Evolutionary conservation across 2,113 vertebrate species (phyloP).

Genomic region (Illadopsis cleaveri): DNA sequence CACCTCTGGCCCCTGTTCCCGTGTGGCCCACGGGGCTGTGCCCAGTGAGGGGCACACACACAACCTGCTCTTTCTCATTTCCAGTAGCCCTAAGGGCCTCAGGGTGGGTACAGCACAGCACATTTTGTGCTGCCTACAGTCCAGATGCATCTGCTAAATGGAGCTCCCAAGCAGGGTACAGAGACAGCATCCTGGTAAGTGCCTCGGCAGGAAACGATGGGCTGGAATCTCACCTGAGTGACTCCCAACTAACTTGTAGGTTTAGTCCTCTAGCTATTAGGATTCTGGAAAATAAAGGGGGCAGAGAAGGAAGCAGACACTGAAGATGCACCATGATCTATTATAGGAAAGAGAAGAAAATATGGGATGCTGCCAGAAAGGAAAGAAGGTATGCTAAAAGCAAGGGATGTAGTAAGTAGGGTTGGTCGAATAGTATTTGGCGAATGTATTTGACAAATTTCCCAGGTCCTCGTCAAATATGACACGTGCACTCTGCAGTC

Average conservation of each 20-base stretch:
- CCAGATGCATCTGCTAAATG: constrained; percentile 37
- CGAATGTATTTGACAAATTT: constrained; percentile 51
- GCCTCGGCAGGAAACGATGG: not conserved
- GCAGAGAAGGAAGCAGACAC: constrained; percentile 62
- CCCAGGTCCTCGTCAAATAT: constrained; percentile 60
- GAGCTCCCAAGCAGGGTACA: constrained; percentile 55
- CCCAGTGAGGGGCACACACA: not conserved
- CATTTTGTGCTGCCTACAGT: constrained; percentile 39
- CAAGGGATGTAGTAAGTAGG: constrained; percentile 60
- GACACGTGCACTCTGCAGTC: constrained; percentile 2
- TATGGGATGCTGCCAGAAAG: constrained; percentile 68
- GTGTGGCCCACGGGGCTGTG: not conserved
- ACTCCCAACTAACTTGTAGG: constrained; percentile 60
- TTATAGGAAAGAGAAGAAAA: constrained; percentile 68
- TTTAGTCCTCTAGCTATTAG: constrained; percentile 66
- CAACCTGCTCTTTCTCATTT: constrained; percentile 24
- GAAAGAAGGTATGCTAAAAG: constrained; percentile 70
- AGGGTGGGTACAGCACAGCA: constrained; percentile 51
- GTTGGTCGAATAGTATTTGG: constrained; percentile 57
- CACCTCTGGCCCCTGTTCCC: not conserved
- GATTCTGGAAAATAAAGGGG: constrained; percentile 53
- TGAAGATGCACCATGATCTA: constrained; percentile 66
- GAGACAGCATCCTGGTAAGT: constrained; percentile 59
- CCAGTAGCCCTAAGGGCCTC: constrained; percentile 33
- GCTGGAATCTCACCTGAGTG: constrained; percentile 21